Base-by-base conservation (phyloP, 2,888 invertebrate genomes). In the Xanthia togata region DNA sequence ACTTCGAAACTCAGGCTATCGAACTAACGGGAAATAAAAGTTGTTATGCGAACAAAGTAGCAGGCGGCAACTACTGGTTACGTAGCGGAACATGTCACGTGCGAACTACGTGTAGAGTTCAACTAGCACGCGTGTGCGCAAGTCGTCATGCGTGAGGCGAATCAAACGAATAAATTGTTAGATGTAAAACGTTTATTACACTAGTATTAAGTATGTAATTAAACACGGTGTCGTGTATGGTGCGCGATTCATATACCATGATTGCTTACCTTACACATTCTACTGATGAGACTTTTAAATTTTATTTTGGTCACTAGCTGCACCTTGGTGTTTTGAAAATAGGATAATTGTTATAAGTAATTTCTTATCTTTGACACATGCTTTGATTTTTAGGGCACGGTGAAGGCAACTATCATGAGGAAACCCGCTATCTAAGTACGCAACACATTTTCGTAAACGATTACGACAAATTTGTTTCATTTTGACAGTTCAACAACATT, bases 51-150 rank as follows among this genome's bases (percentile, higher is more conserved):
- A 38, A 81, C 44, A 50, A 53, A 78, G 50, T 57, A 14, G 9
- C 31, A 38, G 35, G 44, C 38, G 38, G 64, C 60, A 11, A 60
- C 38, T 73, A 31, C 38, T 73, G 35, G 23, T 20, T 72, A 65
- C 6, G 53, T 55, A 68, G 65, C 50, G 55, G 70, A 70, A 64
- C 60, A 57, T n/a, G 64, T 68, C 82, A 82, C 80, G 84, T 82
- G 79, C 35, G 31, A 63, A 20, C 47, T 59, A 68, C 73, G 74
- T 79, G 80, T 35, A 57, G 65, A 74, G 84, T 83, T 74, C 84
- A 79, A 63, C 17, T 17, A 2, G 23, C 38, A 50, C 12, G 73
- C 84, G 78, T 38, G 57, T 57, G 38, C 47, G 55, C 55, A 60
- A 53, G 12, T 41, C 55, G 31, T 26, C 41, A 72, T 57, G 59